Percentiles rank a stretch among this genome's conserved stretches.
These are phyloP conservation scores for Crioceris asparagi DNA, from an alignment of 2,888 invertebrate species.

Conservation along the genomic window DNA sequence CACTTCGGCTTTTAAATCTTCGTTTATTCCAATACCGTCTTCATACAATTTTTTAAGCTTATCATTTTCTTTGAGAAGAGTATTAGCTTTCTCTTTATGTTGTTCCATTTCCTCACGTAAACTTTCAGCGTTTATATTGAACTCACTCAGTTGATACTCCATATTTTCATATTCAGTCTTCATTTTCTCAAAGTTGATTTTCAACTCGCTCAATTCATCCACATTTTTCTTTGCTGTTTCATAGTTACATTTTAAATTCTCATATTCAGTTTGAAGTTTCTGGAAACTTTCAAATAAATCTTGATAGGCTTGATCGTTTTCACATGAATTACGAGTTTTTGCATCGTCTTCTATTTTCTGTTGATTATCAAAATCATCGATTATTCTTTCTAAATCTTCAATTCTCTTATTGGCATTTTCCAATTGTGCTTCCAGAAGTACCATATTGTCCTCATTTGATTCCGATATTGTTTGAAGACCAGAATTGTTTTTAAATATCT, in stretches of 20 bases:
- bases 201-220: slow-evolving; percentile 34
- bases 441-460: slow-evolving; percentile 58
- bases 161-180: slow-evolving; percentile 36
- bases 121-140: slow-evolving; percentile 41
- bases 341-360: slow-evolving; percentile 4
- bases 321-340: slow-evolving; percentile 8
- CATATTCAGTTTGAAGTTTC: slow-evolving; percentile 20
- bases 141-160: slow-evolving; percentile 36
- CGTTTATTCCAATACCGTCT: slow-evolving; percentile 23
- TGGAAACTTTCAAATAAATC: slow-evolving; percentile 27
- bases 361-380: slow-evolving; percentile 12
- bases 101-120: slow-evolving; percentile 34
- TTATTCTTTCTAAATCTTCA: slow-evolving; percentile 35
- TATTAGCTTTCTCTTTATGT: slow-evolving; percentile 27
- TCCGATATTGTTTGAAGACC: slow-evolving; percentile 62
- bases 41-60: slow-evolving; percentile 20
- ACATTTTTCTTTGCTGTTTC: slow-evolving; percentile 47
- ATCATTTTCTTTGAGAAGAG: slow-evolving; percentile 26
- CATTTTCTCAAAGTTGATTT: slow-evolving; percentile 38
- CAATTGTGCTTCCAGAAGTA: slow-evolving; percentile 52
- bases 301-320: slow-evolving; percentile 22
- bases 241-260: slow-evolving; percentile 20
- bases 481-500: slow-evolving; percentile 50
- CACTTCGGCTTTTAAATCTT: slow-evolving; percentile 26
- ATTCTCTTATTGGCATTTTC: slow-evolving; percentile 39